Evolutionary conservation across 2,797 vertebrate genomes (phyloP), one percentile per base, ranked within the genome.

Genomic region (Ciconia nigra): DNA sequence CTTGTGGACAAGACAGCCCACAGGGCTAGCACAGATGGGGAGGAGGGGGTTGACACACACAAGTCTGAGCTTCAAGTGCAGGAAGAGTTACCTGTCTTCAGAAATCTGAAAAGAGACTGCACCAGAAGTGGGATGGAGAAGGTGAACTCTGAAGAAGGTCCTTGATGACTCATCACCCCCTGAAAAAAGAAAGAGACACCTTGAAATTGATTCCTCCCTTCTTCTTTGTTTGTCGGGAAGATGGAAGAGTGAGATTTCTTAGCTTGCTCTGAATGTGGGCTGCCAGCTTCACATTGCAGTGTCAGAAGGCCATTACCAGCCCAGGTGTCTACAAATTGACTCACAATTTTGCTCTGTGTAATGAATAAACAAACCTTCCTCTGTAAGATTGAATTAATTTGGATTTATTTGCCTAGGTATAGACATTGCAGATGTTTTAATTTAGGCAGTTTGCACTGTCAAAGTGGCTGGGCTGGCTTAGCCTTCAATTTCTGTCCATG

Each of bases 291-390:
- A 84, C 86, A 35, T 4, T 82, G 74, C 47, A 18, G 63, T 74
- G 69, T 93, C 92, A 85, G 51, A 65, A 87, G 41, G 70, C 76
- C 44, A 11, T 69, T 85, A 81, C 76, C 81, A 89, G 76, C 67
- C 71, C 71, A 92, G 74, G 63, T 89, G 46, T 61, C 94, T 84
- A 90, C 83, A 89, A 71, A 89, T 41, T 85, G 92, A 96, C 81
- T 96, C 92, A 97, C 88, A 91, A 33, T 93, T 95, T 90, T 74
- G 44, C 52, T 81, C 78, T 94, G 81, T 96, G 95, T 95, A 96
- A 92, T 83, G 94, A 96, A 96, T 96, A 97, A 96, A 97, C 88
- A 96, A 96, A 67, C 74, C 67, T 90, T 85, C 28, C 71, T 67
- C 83, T 58, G 74, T 87, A 90, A 92, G 86, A 85, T 33, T 85